Evolutionary conservation across 1,140 invertebrate genomes (phyloP).

Genomic region (Proctacanthus coquilletti): DNA sequence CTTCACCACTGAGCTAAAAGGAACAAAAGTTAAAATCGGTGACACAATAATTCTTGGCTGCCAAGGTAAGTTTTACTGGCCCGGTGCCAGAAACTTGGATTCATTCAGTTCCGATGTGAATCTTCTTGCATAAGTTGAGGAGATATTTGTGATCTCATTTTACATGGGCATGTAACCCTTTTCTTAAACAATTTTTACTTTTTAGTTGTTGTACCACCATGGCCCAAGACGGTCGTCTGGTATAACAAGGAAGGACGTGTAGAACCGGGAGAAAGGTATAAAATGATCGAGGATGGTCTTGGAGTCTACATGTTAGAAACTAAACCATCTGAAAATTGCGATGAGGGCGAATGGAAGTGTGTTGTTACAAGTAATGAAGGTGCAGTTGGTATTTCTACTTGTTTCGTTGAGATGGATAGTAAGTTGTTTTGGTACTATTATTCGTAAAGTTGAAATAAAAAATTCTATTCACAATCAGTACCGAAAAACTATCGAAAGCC

Average conservation of each 20-base stretch:
- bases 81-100: constrained; percentile 10
- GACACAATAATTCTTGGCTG: constrained; percentile 53
- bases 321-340: constrained; percentile 51
- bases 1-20: constrained; percentile 52
- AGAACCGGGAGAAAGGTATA: constrained; percentile 46
- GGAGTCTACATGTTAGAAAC: constrained; percentile 63
- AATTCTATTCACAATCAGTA: constrained; percentile 27
- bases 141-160: constrained; percentile 15
- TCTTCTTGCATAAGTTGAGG: not conserved
- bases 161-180: constrained; percentile 7
- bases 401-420: constrained; percentile 52
- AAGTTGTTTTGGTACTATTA: constrained; percentile 6
- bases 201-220: constrained; percentile 60
- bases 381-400: constrained; percentile 51
- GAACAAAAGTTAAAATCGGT: constrained; percentile 58
- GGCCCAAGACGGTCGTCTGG: constrained; percentile 63
- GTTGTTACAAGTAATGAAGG: constrained; percentile 59
- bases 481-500: constrained; percentile 81
- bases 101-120: not conserved
- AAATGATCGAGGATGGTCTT: constrained; percentile 59
- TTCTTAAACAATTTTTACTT: constrained; percentile 8
- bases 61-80: constrained; percentile 40
- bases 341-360: constrained; percentile 81
- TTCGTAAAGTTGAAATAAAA: not conserved
- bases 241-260: constrained; percentile 68